Evolutionary conservation across 2,113 vertebrate genomes (phyloP), one percentile per base, ranked within the genome.

Genomic region (Xiphophorus maculatus): DNA sequence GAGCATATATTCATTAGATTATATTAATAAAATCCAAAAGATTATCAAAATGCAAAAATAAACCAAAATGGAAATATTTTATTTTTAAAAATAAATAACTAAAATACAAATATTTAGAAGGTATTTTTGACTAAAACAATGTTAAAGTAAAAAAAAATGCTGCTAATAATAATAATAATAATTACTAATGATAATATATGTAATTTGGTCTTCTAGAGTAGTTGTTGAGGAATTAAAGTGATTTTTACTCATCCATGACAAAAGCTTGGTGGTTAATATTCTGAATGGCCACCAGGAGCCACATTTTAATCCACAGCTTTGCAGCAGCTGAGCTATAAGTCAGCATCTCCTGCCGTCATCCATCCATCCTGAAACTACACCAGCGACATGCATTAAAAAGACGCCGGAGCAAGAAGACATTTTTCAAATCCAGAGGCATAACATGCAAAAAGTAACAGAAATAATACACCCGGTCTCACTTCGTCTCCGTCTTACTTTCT

Each of bases 401-500:
- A 32, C 42, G 29, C 6, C 54, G 64, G 76, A 33, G 71, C 29
- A 58, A 8, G 35, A 60, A 63, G 64, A 68, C 74, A 74, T 84
- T 76, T 83, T 76, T 81, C 70, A 71, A 44, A 76, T 71, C 8
- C 0, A 78, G 35, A 58, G 37, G 42, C 67, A 63, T 17, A 62
- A 54, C 27, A 25, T 14, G 65, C 19, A 63, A 30, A 68, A 84
- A 67, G 25, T 63, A 4, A 29, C 63, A 22, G 2, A n/a, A 15
- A 29, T 63, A 15, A 29, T 37, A 19, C 2, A 63, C n/a, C 30
- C 40, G 71, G 69, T 83, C 82, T 69, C 44, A 67, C 66, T 22
- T 74, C 65, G 62, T 68, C 74, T 74, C 67, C 69, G 74, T 65
- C 10, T 44, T 64, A 29, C 80, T 78, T 73, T 82, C 64, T 82